Evolutionary conservation across 1,140 invertebrate species (phyloP).

Genomic region (Ips typographus): DNA sequence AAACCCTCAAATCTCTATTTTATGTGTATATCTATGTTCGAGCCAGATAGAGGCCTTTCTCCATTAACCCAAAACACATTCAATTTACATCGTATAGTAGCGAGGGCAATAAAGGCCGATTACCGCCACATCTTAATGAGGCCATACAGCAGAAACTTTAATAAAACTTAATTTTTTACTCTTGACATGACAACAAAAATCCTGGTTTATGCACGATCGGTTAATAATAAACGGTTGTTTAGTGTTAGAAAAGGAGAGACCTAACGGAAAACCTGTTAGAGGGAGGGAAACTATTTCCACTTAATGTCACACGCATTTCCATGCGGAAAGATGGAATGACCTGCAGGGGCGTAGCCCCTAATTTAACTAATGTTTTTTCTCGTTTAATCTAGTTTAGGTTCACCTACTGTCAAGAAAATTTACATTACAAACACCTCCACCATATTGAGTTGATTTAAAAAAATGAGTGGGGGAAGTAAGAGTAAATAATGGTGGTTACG

Average conservation of each 20-base stretch:
- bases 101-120: too few species aligned
- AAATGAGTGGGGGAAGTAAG: neutral
- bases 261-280: neutral
- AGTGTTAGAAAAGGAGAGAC: slow-evolving; percentile 7
- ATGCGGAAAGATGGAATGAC: slow-evolving; percentile 25
- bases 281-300: slow-evolving; percentile 20
- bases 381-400: neutral
- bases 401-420: neutral
- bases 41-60: too few species aligned
- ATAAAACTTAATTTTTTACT: slow-evolving; percentile 15
- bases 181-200: slow-evolving; percentile 3
- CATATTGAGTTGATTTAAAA: neutral
- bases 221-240: slow-evolving; percentile 12
- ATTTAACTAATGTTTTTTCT: neutral
- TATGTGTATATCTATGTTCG: too few species aligned
- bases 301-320: slow-evolving; percentile 32
- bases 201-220: slow-evolving; percentile 2
- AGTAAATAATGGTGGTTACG: slow-evolving; percentile 7
- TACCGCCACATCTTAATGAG: too few species aligned
- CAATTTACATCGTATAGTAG: too few species aligned
- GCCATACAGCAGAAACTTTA: slow-evolving; percentile 1
- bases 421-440: neutral
- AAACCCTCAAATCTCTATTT: too few species aligned
- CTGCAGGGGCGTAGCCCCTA: slow-evolving; percentile 18
- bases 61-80: too few species aligned